Conservation (phyloP, 2,797 vertebrate genomes). For the Alectoris magna region DNA sequence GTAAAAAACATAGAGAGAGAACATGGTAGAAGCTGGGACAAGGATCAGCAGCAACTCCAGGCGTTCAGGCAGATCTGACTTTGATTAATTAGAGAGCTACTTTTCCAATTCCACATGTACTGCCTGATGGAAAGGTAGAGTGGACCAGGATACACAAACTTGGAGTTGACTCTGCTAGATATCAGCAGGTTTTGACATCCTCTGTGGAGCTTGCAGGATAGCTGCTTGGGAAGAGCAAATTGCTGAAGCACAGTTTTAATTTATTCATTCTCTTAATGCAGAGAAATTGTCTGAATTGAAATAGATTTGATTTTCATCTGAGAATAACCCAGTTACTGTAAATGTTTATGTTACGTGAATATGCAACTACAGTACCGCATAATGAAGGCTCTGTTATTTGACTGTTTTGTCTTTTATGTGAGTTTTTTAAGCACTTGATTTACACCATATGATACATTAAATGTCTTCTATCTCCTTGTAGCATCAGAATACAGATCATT, state of each 20-base stretch:
- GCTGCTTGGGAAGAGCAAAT: slow-evolving; percentile 78
- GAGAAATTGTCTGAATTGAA: slow-evolving; percentile 75
- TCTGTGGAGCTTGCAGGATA: slow-evolving; percentile 76
- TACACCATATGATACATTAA: background rate
- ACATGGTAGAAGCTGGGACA: slow-evolving; percentile 88
- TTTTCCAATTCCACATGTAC: slow-evolving; percentile 89
- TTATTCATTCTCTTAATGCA: slow-evolving; percentile 77
- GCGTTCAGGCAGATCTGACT: slow-evolving; percentile 96
- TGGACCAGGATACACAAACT: slow-evolving; percentile 84
- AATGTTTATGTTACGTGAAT: slow-evolving; percentile 75
- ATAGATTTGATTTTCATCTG: slow-evolving; percentile 74
- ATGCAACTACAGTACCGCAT: slow-evolving; percentile 22
- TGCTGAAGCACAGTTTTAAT: slow-evolving; percentile 80
- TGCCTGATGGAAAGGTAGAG: slow-evolving; percentile 90
- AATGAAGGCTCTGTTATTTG: slow-evolving; percentile 54
- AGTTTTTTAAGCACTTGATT: slow-evolving; percentile 49
- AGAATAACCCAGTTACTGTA: slow-evolving; percentile 72
- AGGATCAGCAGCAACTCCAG: slow-evolving; percentile 94
- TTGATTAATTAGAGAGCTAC: slow-evolving; percentile 97
- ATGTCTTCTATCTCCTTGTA: background rate
- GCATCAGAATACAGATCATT: background rate
- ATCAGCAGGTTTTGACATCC: slow-evolving; percentile 85
- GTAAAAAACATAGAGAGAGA: slow-evolving; percentile 87
- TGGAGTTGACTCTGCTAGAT: slow-evolving; percentile 81
- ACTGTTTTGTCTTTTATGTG: background rate